Base-by-base conservation (phyloP, 2,888 invertebrate genomes). In the Drosophila lacicola region DNA sequence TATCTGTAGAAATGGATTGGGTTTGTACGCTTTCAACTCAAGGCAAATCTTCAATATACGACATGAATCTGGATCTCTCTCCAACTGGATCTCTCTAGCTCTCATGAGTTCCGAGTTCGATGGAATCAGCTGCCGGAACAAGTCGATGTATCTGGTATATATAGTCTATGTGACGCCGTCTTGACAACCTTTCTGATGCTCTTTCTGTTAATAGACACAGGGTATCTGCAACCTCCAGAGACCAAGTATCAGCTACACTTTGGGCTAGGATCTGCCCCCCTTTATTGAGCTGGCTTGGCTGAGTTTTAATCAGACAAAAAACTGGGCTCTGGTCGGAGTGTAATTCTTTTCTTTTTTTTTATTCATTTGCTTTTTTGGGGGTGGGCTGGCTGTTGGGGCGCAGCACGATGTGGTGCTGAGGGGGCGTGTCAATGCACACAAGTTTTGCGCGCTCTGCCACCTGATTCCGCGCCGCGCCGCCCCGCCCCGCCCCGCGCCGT, bases 271-370 rank as follows among this genome's bases (percentile, higher is more conserved):
- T 51, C 41, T 46, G 14, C 8, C 6, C 19, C 10, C 34, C n/a
- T 6, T 36, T 36, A 34, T 17, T 25, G 8, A 8, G 21, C 36
- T 33, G 17, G 10, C 45, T 60, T 65, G 42, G 19, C 49, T 55
- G 47, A 62, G 49, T 74, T 69, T 82, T 82, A 79, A 82, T 82
- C 82, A 82, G 79, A 53, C 47, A 65, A 56, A 45, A 64, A 63
- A 50, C 63, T 67, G 29, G 9, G 21, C 49, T 63, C 19, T 36
- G 25, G 36, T 49, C 2, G 17, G 42, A 44, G 19, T 13, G 6
- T 55, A 25, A 8, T 29, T 29, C 8, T 29, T 25, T 29, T n/a
- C n/a, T 29, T 29, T 8, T 5, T 29, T 29, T 29, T 8, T 29
- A 29, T 29, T 25, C 25, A 25, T 8, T 25, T 25, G 2, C 25